Percentiles rank a stretch among this genome's conserved stretches.
Evolutionary conservation across 1,140 invertebrate species (phyloP).

Genomic region (Drosophila triauraria): DNA sequence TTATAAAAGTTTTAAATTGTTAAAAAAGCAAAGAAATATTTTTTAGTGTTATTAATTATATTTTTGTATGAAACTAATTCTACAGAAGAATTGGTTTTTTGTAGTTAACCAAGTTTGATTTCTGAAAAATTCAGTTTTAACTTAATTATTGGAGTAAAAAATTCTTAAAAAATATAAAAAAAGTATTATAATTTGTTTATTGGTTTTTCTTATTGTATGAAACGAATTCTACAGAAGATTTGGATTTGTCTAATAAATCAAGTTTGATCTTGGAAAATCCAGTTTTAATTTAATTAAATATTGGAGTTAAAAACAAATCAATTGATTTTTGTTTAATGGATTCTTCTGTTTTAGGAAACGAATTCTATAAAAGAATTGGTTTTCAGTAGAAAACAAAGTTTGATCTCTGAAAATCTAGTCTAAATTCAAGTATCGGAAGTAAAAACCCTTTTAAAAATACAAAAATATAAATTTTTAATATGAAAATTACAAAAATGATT

Average conservation of each 20-base stretch:
- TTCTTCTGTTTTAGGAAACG: no score
- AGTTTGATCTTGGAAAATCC: neutral
- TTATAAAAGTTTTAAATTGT: no score
- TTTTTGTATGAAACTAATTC: neutral
- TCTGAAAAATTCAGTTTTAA: neutral
- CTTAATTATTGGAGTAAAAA: neutral
- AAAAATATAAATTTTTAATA: conserved; percentile 9
- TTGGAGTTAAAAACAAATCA: no score
- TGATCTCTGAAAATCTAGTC: neutral
- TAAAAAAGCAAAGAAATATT: no score
- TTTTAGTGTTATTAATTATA: no score
- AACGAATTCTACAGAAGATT: neutral
- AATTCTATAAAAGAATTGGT: neutral
- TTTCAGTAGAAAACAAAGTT: neutral
- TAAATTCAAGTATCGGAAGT: neutral
- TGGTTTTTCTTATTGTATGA: no score
- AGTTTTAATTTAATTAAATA: neutral
- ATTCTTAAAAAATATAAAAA: neutral
- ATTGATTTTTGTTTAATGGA: no score
- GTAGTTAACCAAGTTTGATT: neutral
- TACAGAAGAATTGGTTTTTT: neutral
- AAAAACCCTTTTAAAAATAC: neutral
- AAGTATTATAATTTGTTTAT: neutral
- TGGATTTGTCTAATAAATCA: neutral
- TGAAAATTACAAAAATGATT: neutral